These are phyloP conservation scores for Heliconius charithonia DNA, from an alignment of 2,888 invertebrate genomes.

Conservation along the genomic window DNA sequence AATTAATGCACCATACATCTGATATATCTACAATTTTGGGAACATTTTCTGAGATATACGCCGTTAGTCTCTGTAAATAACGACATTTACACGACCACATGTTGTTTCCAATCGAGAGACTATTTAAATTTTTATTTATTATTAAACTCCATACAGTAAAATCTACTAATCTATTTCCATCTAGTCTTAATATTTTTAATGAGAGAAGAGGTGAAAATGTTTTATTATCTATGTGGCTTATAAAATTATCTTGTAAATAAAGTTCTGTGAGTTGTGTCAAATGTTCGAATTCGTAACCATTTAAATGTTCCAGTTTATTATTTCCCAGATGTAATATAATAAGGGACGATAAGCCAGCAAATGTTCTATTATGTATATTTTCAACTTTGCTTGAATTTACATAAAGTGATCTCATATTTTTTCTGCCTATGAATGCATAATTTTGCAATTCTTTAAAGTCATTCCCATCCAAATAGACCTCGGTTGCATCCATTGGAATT, in stretches of 20 bases:
- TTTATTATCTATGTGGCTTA: conserved; percentile 89
- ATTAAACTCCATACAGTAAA: conserved; percentile 90
- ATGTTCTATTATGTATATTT: conserved; percentile 93
- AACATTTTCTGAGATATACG: conserved; percentile 91
- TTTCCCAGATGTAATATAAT: conserved; percentile 92
- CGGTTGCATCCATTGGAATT: conserved; percentile 97
- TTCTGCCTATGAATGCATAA: conserved; percentile 95
- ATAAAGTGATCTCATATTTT: conserved; percentile 93
- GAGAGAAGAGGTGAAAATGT: conserved; percentile 90
- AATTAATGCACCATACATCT: conserved; percentile 91
- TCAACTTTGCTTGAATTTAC: conserved; percentile 93
- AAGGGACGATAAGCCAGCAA: conserved; percentile 92
- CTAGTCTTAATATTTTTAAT: conserved; percentile 90
- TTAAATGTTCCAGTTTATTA: conserved; percentile 90
- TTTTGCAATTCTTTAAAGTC: conserved; percentile 92
- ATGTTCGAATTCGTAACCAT: conserved; percentile 93
- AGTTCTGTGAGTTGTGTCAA: conserved; percentile 91
- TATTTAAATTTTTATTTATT: conserved; percentile 86
- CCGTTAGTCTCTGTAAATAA: conserved; percentile 91
- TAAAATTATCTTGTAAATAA: conserved; percentile 93
- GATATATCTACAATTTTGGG: conserved; percentile 89
- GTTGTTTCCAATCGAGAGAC: conserved; percentile 91
- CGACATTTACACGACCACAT: conserved; percentile 96
- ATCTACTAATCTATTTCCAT: conserved; percentile 91
- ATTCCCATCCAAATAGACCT: conserved; percentile 96